Percentiles rank a stretch among this genome's conserved stretches.
These are phyloP conservation scores for Drosophila nigrodunni DNA, from an alignment of 1,140 invertebrate genomes.

Conservation along the genomic window DNA sequence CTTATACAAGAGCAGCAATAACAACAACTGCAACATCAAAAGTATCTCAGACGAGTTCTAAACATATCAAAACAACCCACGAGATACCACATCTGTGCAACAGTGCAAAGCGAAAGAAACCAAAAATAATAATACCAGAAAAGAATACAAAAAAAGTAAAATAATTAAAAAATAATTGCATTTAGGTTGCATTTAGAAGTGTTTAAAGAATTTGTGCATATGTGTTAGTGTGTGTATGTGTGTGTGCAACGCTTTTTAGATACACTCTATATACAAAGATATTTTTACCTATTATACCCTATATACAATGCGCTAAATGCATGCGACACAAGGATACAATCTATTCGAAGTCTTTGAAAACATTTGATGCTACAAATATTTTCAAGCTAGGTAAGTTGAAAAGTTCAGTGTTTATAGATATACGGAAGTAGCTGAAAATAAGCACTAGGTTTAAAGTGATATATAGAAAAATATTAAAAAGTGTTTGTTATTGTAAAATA, in stretches of 20 bases:
- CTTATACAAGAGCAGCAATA: neutral
- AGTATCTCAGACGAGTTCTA: constrained; percentile 50
- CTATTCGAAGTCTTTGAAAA: constrained; percentile 12
- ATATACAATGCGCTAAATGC: constrained; percentile 38
- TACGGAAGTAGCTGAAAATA: neutral
- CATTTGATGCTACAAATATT: constrained; percentile 29
- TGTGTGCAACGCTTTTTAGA: constrained; percentile 32
- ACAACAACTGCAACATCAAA: constrained; percentile 25
- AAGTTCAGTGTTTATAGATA: too few species aligned
- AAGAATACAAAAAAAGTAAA: constrained; percentile 17
- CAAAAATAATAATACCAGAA: constrained; percentile 26
- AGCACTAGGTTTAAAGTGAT: neutral
- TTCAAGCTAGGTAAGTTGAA: constrained; percentile 36
- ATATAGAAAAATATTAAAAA: neutral
- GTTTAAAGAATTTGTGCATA: constrained; percentile 6
- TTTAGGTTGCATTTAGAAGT: constrained; percentile 44
- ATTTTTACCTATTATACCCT: constrained; percentile 13
- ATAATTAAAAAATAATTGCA: constrained; percentile 38
- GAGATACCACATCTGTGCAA: constrained; percentile 35
- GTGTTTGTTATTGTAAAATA: neutral
- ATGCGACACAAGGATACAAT: constrained; percentile 39
- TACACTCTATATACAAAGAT: constrained; percentile 15
- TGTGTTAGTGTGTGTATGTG: constrained; percentile 5
- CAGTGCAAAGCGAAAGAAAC: constrained; percentile 23
- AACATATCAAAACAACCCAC: constrained; percentile 65